phyloP scores from a whole-genome alignment of 2,888 invertebrate species.

The Parascotia fuliginaria region DNA sequence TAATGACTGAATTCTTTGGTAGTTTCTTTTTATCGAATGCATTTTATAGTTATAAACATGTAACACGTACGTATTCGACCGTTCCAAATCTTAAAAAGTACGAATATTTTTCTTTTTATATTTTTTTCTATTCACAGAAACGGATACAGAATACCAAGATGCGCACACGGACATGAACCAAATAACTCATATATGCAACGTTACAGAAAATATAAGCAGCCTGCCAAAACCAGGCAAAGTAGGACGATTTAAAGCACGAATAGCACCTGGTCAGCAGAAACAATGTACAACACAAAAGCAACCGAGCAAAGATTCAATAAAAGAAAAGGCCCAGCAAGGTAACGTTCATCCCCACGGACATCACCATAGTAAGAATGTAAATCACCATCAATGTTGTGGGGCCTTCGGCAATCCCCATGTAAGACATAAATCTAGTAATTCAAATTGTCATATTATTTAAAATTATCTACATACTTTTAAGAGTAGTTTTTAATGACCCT shows the following conservation, averaged over 20 bases:
- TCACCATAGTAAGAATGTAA: slow-evolving; percentile 75
- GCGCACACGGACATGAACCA: slow-evolving; percentile 59
- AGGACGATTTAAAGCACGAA: slow-evolving; percentile 69
- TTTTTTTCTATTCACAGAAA: slow-evolving; percentile 68
- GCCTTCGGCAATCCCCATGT: slow-evolving; percentile 82
- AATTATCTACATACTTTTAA: slow-evolving; percentile 3
- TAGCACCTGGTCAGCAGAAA: slow-evolving; percentile 73
- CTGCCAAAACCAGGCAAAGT: slow-evolving; percentile 71
- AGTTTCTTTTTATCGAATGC: too few species aligned
- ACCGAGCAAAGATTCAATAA: slow-evolving; percentile 59
- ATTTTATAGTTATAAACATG: too few species aligned
- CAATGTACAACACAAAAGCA: slow-evolving; percentile 55
- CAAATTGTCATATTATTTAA: slow-evolving; percentile 76
- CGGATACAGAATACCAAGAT: slow-evolving; percentile 75
- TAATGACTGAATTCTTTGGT: too few species aligned
- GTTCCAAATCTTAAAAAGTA: too few species aligned
- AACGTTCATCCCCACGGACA: slow-evolving; percentile 75
- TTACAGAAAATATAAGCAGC: slow-evolving; percentile 50
- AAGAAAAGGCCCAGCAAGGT: slow-evolving; percentile 51
- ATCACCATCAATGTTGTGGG: slow-evolving; percentile 82
- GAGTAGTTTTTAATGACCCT: slow-evolving; percentile 4
- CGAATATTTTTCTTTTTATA: too few species aligned
- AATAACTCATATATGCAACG: slow-evolving; percentile 55
- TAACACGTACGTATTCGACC: too few species aligned
- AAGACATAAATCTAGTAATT: slow-evolving; percentile 73